These are phyloP conservation scores for Fistularia tabacaria DNA, from an alignment of 2,797 vertebrate genomes.

Conservation along the genomic window DNA sequence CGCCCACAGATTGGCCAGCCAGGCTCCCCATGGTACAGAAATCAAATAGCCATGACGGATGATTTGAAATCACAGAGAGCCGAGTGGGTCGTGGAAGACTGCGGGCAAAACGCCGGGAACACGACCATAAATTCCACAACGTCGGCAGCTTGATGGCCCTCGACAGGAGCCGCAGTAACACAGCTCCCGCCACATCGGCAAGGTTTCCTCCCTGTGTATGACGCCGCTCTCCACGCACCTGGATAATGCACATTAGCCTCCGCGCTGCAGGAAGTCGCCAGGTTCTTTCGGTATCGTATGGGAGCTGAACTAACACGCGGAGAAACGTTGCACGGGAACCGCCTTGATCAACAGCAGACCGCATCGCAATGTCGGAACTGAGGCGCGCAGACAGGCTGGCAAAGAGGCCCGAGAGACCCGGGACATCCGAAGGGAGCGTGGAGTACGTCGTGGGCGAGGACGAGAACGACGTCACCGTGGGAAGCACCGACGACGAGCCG, in stretches of 20 bases:
- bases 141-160: constrained; percentile 41
- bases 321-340: constrained; percentile 1
- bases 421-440: constrained; percentile 12
- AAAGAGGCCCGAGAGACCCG: constrained; percentile 1
- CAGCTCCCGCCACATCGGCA: constrained; percentile 61
- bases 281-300: constrained; percentile 42
- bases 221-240: constrained; percentile 55
- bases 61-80: constrained; percentile 1
- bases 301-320: constrained; percentile 65
- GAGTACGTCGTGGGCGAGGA: constrained; percentile 37
- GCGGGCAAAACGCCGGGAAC: constrained; percentile 54
- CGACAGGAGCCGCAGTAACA: constrained; percentile 45
- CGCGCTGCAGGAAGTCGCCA: constrained; percentile 45
- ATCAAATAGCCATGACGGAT: constrained; percentile 63
- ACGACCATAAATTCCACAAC: constrained; percentile 47
- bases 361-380: constrained; percentile 6
- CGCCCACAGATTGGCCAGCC: constrained; percentile 26
- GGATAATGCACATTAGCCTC: constrained; percentile 52
- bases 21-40: constrained; percentile 45
- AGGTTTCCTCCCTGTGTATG: constrained; percentile 48
- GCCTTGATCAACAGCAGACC: neutral
- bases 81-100: neutral
- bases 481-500: constrained; percentile 2
- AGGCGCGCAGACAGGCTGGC: constrained; percentile 4
- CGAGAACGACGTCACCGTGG: constrained; percentile 4